phyloP scores from a whole-genome alignment of 2,888 invertebrate species.

The Mimas tiliae region DNA sequence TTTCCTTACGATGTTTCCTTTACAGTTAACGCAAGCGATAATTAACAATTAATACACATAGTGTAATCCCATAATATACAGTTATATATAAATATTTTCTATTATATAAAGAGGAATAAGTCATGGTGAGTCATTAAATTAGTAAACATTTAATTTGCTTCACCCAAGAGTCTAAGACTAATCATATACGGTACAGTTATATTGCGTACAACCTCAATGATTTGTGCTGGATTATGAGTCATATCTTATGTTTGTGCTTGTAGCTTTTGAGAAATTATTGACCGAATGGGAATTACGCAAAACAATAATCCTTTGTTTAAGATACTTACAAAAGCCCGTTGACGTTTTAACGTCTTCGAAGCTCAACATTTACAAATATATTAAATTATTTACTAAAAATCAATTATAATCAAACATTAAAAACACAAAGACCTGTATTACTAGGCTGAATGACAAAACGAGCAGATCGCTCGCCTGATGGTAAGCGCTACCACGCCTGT shows the following conservation, averaged over 20 bases:
- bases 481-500: too few relatives aligned
- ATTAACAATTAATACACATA: neutral
- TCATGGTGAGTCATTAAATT: constrained; percentile 54
- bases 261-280: constrained; percentile 50
- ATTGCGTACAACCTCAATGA: constrained; percentile 45
- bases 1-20: too few relatives aligned
- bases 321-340: constrained; percentile 10
- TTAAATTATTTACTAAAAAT: neutral
- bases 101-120: constrained; percentile 48
- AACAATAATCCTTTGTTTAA: constrained; percentile 39
- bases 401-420: neutral
- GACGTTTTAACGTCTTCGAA: neutral
- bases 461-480: too few relatives aligned
- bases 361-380: neutral
- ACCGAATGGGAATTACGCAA: constrained; percentile 38
- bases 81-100: constrained; percentile 1
- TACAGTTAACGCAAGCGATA: too few relatives aligned
- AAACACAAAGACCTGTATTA: neutral
- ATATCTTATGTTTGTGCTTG: constrained; percentile 42
- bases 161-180: constrained; percentile 52
- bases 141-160: constrained; percentile 59
- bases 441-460: too few relatives aligned
- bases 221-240: constrained; percentile 54
- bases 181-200: constrained; percentile 53
- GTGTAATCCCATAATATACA: neutral